Evolutionary conservation across 2,113 vertebrate species (phyloP), one percentile per base, ranked within the genome.

Genomic region (Peucedramus taeniatus): DNA sequence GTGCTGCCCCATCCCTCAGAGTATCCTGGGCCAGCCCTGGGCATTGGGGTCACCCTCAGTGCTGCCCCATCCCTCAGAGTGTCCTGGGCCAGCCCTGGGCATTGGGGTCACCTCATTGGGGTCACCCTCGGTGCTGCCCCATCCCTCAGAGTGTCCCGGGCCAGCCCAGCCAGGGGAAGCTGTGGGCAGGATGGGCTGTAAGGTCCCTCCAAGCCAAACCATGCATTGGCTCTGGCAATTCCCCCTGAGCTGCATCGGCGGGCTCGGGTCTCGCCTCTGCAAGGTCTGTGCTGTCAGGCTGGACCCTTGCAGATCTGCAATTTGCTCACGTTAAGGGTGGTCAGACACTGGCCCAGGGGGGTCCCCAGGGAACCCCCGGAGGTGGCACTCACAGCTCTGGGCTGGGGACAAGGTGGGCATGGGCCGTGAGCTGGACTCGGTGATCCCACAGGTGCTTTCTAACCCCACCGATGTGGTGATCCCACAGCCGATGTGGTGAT

Each of bases 381-480:
- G 0, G 3, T 2, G 33, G 54, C 54, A 13, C 23, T 61, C 13
- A 2, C 24, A 0, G 51, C 31, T 5, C 23, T 19, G 42, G 35
- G 51, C 31, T 11, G 44, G 42, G 35, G 26, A 31, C 83, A 15
- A 13, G 71, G 31, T 3, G 51, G 26, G 21, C 26, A 7, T 3
- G 3, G 15, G 0, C 16, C 16, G 0, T 4, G 4, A 6, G 9
- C 0, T 3, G 45, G 17, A 10, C 23, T 27, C 5, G 6, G 3
- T 30, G 9, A 10, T 7, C 39, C 27, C 47, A 2, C 22, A 45
- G 45, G 2, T 18, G 15, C 33, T 11, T 39, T 16, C 13, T 8
- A n/a, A 0, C 33, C 39, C 10, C 69, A 19, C 3, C 20, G 19
- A 9, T 3, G 31, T 6, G 6, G 45, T 7, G 53, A 22, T 4